These are phyloP conservation scores for Apocheima hispidaria DNA, from an alignment of 2,888 invertebrate genomes.

Conservation along the genomic window DNA sequence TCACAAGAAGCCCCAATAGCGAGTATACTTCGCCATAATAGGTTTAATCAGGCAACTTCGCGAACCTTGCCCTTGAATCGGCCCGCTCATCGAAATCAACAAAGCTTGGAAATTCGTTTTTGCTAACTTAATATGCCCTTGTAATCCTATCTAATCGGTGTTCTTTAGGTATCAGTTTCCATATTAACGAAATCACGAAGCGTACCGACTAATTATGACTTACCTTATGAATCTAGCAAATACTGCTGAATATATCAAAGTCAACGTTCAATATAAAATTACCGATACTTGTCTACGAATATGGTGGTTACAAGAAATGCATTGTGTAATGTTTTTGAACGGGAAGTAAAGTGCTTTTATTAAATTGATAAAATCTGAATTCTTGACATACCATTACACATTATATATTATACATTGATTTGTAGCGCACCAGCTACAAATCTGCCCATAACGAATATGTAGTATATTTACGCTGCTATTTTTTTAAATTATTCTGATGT, in stretches of 20 bases:
- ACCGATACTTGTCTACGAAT: not conserved
- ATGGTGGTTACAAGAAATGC: not conserved
- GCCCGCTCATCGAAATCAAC: constrained; percentile 51
- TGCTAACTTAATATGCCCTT: constrained; percentile 36
- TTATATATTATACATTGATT: too few species aligned
- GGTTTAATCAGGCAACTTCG: constrained; percentile 79
- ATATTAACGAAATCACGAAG: constrained; percentile 3
- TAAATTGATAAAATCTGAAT: not conserved
- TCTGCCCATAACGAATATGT: too few species aligned
- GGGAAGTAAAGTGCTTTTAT: not conserved
- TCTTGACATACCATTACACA: too few species aligned
- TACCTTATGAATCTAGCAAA: not conserved
- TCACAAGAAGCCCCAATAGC: constrained; percentile 74
- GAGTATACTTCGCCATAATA: constrained; percentile 75
- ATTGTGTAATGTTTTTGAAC: not conserved
- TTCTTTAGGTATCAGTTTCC: not conserved
- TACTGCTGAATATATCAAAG: not conserved
- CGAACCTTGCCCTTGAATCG: constrained; percentile 76
- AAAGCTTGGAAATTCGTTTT: constrained; percentile 52
- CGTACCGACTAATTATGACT: constrained; percentile 2
- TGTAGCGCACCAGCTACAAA: too few species aligned
- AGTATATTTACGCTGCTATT: too few species aligned
- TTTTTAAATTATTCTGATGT: too few species aligned
- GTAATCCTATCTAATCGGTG: constrained; percentile 14
- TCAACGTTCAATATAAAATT: not conserved